phyloP scores from a whole-genome alignment of 2,888 invertebrate species.

The Meghimatium bilineatum region DNA sequence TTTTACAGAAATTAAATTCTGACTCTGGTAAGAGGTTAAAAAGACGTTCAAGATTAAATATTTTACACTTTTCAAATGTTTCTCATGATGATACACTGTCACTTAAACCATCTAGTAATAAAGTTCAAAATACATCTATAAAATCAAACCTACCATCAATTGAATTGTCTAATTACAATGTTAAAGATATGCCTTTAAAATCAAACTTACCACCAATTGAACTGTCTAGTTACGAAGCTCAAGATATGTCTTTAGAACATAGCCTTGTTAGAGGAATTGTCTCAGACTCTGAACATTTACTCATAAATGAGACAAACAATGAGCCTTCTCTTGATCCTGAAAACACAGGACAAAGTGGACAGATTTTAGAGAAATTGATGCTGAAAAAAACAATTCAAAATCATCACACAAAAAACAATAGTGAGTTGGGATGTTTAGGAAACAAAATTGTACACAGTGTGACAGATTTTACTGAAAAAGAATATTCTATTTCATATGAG shows the following conservation, averaged over 20 bases:
- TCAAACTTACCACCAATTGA: no score
- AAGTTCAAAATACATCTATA: no score
- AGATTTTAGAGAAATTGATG: not conserved
- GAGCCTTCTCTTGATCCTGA: not conserved
- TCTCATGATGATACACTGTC: not conserved
- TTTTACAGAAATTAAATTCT: not conserved
- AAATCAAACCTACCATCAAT: no score
- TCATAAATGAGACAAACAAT: not conserved
- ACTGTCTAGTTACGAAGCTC: no score
- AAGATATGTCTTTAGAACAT: conserved; percentile 53
- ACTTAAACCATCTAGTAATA: conserved; percentile 47
- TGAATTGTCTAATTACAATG: no score
- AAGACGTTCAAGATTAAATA: no score
- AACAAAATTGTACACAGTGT: not conserved
- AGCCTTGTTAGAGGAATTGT: conserved; percentile 15
- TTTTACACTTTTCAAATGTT: not conserved
- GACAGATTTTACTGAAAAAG: not conserved
- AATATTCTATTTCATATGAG: no score
- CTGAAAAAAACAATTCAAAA: not conserved
- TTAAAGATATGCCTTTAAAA: no score
- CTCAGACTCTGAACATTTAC: not conserved
- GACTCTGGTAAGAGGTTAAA: not conserved
- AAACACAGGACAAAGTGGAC: no score
- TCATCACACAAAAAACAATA: not conserved
- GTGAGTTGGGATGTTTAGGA: not conserved